Percentiles rank a stretch among this genome's conserved stretches.
phyloP scores from a whole-genome alignment of 2,888 invertebrate genomes.

The Aspidiotus destructor region DNA sequence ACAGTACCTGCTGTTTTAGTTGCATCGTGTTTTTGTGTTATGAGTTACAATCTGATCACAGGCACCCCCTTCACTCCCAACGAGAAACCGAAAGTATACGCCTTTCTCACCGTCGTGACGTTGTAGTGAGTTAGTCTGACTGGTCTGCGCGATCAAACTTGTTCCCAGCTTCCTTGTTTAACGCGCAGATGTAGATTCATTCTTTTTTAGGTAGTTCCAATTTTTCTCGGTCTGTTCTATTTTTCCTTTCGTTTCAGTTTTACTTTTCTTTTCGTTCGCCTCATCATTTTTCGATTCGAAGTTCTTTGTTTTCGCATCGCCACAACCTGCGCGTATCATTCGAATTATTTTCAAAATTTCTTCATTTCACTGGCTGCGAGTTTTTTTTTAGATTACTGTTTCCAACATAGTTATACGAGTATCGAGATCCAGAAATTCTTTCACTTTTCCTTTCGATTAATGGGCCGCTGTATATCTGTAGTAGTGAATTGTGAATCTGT shows the following conservation, averaged over 20 bases:
- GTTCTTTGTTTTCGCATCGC: too few species aligned
- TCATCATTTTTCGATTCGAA: too few species aligned
- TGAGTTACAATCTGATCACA: not conserved
- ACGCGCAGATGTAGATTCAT: slow-evolving; percentile 25
- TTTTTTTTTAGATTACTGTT: too few species aligned
- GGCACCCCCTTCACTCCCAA: slow-evolving; percentile 13
- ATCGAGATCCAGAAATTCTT: too few species aligned
- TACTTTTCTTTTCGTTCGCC: too few species aligned
- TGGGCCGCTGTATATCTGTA: too few species aligned
- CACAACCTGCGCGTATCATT: too few species aligned
- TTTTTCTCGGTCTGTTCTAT: slow-evolving; percentile 12
- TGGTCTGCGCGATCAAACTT: slow-evolving; percentile 26
- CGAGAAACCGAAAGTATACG: slow-evolving; percentile 32
- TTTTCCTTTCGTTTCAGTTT: slow-evolving; percentile 10
- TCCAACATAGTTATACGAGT: too few species aligned
- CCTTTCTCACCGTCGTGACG: slow-evolving; percentile 7
- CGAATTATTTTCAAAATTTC: too few species aligned
- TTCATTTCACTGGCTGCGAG: too few species aligned
- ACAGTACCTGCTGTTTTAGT: slow-evolving; percentile 32
- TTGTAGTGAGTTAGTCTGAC: slow-evolving; percentile 23
- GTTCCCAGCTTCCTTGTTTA: slow-evolving; percentile 32
- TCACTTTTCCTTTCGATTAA: too few species aligned
- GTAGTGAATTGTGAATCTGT: too few species aligned
- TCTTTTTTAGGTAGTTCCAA: not conserved
- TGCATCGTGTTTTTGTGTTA: slow-evolving; percentile 28